Conservation (phyloP, 2,888 invertebrate genomes). For the Lasioglossum calceatum region DNA sequence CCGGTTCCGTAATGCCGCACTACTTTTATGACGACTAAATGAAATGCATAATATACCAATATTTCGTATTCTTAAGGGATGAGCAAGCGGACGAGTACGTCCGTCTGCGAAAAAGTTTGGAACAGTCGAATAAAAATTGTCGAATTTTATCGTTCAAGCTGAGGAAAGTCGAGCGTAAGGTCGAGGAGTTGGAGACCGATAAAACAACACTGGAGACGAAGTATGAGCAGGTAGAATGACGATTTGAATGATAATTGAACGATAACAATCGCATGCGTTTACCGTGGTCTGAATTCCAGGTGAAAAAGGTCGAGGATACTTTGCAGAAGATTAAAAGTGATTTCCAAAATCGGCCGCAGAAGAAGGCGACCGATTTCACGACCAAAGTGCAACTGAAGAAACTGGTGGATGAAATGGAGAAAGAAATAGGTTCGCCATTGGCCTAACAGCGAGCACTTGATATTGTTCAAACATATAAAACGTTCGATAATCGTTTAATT, state of each 20-base stretch:
- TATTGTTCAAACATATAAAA: background rate
- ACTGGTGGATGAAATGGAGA: conserved; percentile 95
- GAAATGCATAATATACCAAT: conserved; percentile 29
- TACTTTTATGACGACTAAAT: background rate
- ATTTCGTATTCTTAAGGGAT: conserved; percentile 87
- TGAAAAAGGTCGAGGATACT: conserved; percentile 87
- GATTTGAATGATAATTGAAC: background rate
- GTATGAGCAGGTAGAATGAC: conserved; percentile 85
- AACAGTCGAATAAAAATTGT: conserved; percentile 99
- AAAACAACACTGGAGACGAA: conserved; percentile 91
- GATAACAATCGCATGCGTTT: background rate
- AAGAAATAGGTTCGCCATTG: conserved; percentile 89
- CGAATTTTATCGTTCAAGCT: conserved; percentile 98
- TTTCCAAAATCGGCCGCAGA: conserved; percentile 89
- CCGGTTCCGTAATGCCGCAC: conserved; percentile 12
- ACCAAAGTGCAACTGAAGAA: conserved; percentile 91
- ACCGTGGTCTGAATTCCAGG: conserved; percentile 54
- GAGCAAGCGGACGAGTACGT: conserved; percentile 99
- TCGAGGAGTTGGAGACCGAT: conserved; percentile 94
- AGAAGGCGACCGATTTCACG: conserved; percentile 90
- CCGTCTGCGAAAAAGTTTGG: conserved; percentile 96
- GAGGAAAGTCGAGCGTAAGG: conserved; percentile 96
- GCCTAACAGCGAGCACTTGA: background rate
- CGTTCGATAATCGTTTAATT: background rate
- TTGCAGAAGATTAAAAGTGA: conserved; percentile 89